Conservation (phyloP, 1,140 invertebrate genomes). For the Contarinia nasturtii region DNA sequence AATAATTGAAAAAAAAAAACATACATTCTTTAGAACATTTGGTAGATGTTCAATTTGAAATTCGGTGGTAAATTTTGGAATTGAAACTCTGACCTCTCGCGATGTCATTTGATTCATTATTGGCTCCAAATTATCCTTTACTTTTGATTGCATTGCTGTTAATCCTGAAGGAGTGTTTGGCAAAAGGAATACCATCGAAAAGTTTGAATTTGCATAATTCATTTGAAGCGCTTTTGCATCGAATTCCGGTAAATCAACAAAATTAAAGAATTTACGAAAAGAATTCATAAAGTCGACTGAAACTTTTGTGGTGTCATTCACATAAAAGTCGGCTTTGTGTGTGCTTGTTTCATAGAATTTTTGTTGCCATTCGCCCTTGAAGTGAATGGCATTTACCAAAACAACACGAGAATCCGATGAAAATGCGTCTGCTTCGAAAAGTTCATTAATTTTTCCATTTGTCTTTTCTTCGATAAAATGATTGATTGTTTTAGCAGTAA, state of each 20-base stretch:
- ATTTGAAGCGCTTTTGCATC: slow-evolving; percentile 16
- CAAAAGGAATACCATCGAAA: slow-evolving; percentile 34
- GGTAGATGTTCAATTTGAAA: slow-evolving; percentile 27
- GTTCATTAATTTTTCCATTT: slow-evolving; percentile 32
- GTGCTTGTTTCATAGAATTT: slow-evolving; percentile 12
- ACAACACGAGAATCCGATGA: slow-evolving; percentile 24
- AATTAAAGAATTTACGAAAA: slow-evolving; percentile 24
- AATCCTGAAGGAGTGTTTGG: slow-evolving; percentile 30
- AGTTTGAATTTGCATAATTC: slow-evolving; percentile 26
- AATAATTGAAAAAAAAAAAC: background rate
- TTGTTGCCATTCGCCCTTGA: slow-evolving; percentile 22
- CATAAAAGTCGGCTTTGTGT: slow-evolving; percentile 1
- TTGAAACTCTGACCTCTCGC: slow-evolving; percentile 25
- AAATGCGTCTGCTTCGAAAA: slow-evolving; percentile 24
- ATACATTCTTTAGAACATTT: slow-evolving; percentile 28
- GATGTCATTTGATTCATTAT: slow-evolving; percentile 14
- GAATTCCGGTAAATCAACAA: slow-evolving; percentile 11
- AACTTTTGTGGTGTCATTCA: slow-evolving; percentile 14
- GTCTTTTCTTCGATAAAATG: slow-evolving; percentile 37
- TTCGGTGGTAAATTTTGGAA: slow-evolving; percentile 45
- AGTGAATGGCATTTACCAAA: slow-evolving; percentile 45
- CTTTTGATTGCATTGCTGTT: slow-evolving; percentile 23
- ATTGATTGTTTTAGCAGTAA: slow-evolving; percentile 30
- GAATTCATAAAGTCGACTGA: slow-evolving; percentile 29
- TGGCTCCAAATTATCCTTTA: slow-evolving; percentile 19